Percentiles rank a stretch among this genome's conserved stretches.
Evolutionary conservation across 2,888 invertebrate species (phyloP).

Genomic region (Leucoma salicis): DNA sequence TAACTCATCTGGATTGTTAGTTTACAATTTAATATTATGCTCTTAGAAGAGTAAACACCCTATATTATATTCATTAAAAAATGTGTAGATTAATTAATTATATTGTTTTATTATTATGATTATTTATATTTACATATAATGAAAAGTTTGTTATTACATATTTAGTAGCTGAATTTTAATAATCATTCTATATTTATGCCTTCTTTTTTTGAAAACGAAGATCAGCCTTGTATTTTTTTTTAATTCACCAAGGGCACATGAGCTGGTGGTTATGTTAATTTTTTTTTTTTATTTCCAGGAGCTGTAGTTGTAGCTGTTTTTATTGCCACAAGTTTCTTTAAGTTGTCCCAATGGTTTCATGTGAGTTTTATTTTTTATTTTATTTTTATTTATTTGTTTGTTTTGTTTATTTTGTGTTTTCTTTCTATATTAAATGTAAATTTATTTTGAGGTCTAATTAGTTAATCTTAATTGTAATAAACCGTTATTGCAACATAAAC

Average conservation of each 20-base stretch:
- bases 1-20: conserved; percentile 26
- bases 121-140: no score
- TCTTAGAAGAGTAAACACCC: conserved; percentile 15
- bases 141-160: no score
- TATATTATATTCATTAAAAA: conserved; percentile 23
- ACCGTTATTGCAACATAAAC: not conserved
- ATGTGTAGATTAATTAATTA: no score
- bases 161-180: no score
- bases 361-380: conserved; percentile 73
- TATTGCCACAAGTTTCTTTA: conserved; percentile 59
- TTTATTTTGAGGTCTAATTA: no score
- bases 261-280: conserved; percentile 38
- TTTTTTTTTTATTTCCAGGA: conserved; percentile 68
- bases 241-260: no score
- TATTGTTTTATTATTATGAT: no score
- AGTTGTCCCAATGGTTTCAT: conserved; percentile 79
- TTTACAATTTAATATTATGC: conserved; percentile 12
- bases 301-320: conserved; percentile 46
- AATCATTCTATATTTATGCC: no score
- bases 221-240: no score
- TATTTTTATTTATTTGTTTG: conserved; percentile 24
- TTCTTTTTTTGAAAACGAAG: no score
- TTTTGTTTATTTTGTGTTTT: conserved; percentile 12
- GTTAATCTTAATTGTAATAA: not conserved
- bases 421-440: not conserved